Evolutionary conservation across 2,888 invertebrate genomes (phyloP).

Genomic region (Eupithecia centaureata): DNA sequence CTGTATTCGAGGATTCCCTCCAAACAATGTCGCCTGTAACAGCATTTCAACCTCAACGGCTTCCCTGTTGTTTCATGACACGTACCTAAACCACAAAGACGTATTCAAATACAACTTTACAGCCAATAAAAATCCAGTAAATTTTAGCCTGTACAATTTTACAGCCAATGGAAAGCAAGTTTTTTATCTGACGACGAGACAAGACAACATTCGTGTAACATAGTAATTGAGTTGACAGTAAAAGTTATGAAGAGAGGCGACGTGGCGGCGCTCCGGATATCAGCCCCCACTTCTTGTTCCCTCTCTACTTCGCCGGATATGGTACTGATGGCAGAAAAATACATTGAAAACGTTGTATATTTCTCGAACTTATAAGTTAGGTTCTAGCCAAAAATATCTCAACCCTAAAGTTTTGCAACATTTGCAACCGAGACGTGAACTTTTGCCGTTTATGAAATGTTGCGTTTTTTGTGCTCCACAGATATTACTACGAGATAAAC

Average conservation of each 20-base stretch:
- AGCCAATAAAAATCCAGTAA: constrained; percentile 13
- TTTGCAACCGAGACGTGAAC: background rate
- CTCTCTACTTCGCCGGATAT: constrained; percentile 62
- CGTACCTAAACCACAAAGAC: constrained; percentile 14
- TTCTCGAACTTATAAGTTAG: background rate
- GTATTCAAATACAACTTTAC: constrained; percentile 32
- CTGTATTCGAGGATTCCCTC: background rate
- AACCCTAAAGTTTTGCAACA: background rate
- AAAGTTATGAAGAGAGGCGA: constrained; percentile 77
- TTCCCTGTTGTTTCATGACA: background rate
- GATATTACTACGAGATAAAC: no score
- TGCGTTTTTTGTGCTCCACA: background rate
- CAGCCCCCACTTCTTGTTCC: constrained; percentile 62
- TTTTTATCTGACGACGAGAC: constrained; percentile 40
- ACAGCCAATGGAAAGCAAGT: constrained; percentile 40
- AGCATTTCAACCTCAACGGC: background rate
- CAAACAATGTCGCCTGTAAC: background rate
- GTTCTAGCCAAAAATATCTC: background rate
- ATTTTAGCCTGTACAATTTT: constrained; percentile 18
- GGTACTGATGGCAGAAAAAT: constrained; percentile 57
- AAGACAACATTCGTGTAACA: constrained; percentile 57
- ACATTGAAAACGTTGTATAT: background rate
- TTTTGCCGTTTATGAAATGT: background rate
- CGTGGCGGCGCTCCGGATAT: constrained; percentile 73
- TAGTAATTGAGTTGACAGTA: constrained; percentile 78